Evolutionary conservation across 2,888 invertebrate genomes (phyloP).

Genomic region (Macrophya annulata): DNA sequence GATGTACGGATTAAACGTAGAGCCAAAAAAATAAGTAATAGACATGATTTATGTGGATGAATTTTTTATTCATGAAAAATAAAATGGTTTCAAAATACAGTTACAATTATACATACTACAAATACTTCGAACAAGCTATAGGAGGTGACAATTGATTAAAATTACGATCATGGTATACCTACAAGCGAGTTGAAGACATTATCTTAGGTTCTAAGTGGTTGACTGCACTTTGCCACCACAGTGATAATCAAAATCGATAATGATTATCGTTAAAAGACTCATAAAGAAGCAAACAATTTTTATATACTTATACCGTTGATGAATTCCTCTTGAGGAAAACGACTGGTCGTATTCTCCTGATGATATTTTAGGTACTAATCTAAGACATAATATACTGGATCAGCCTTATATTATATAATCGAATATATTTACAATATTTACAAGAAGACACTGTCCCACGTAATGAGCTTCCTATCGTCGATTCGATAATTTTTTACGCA

Average conservation of each 20-base stretch:
- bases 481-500: background rate
- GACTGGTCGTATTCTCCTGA: background rate
- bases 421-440: constrained; percentile 47
- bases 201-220: background rate
- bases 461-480: background rate
- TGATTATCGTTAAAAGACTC: background rate
- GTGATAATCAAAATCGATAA: background rate
- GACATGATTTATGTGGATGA: background rate
- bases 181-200: background rate
- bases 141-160: background rate
- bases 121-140: background rate
- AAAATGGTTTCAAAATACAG: background rate
- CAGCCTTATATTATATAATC: background rate
- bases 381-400: background rate
- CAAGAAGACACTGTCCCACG: background rate
- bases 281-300: background rate
- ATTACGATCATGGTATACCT: background rate
- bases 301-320: background rate
- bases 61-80: background rate
- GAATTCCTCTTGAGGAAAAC: background rate
- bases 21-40: background rate
- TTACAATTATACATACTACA: background rate
- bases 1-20: no score
- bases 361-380: background rate
- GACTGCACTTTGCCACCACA: background rate